A percentile compares a stretch with the other conserved stretches of the same genome.
These are phyloP conservation scores for Dendrocincla tyrannina DNA, from an alignment of 2,797 vertebrate species.

Conservation along the genomic window DNA sequence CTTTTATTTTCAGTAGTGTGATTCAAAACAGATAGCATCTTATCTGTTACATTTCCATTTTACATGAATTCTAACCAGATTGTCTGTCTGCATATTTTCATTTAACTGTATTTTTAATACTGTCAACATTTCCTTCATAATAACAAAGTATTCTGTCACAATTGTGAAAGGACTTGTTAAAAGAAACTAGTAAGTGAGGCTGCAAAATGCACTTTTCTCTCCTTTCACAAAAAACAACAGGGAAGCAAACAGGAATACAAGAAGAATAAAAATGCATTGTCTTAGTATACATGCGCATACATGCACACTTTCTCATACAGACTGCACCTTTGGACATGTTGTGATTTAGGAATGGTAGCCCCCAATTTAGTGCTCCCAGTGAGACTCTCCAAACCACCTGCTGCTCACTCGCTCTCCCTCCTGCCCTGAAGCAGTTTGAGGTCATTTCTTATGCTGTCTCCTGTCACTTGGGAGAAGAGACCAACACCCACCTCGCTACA, in stretches of 20 bases:
- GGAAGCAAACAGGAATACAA: background rate
- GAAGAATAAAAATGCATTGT: background rate
- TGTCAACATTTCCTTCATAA: background rate
- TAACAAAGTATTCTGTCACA: background rate
- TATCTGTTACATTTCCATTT: background rate
- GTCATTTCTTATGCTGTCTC: background rate
- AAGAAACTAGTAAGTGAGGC: background rate
- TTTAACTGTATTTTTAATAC: background rate
- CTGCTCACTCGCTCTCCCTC: background rate
- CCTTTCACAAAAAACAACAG: background rate
- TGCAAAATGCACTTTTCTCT: background rate
- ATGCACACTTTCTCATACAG: background rate
- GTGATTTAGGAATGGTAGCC: background rate
- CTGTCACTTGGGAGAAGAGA: background rate
- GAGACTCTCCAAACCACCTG: background rate
- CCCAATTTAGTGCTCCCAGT: background rate
- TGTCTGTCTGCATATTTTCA: slow-evolving; percentile 38
- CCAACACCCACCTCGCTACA: background rate
- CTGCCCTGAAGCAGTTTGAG: background rate
- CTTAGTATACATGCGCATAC: background rate
- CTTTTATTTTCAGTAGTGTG: background rate
- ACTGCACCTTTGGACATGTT: background rate
- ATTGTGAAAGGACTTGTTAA: background rate
- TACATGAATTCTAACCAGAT: background rate
- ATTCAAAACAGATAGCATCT: background rate